phyloP scores from a whole-genome alignment of 2,113 vertebrate species.

The Cranoglanis bouderius region DNA sequence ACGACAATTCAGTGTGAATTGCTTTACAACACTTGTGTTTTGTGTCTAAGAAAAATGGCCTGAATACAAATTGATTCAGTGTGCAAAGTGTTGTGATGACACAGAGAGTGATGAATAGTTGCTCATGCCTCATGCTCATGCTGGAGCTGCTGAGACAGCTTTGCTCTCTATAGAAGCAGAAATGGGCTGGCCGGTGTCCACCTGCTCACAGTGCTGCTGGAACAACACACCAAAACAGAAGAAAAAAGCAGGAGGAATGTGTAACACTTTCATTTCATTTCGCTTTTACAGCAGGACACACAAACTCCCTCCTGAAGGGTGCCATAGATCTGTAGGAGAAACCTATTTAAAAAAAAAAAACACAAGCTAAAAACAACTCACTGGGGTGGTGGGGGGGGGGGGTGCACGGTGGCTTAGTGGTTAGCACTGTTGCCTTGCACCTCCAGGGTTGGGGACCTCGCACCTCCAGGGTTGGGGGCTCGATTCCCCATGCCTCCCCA shows the following conservation, averaged over 20 bases:
- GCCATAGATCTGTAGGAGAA: neutral
- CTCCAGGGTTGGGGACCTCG: too few relatives aligned
- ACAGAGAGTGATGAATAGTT: neutral
- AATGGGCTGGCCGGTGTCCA: conserved; percentile 8
- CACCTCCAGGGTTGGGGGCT: too few relatives aligned
- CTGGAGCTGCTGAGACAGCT: conserved; percentile 16
- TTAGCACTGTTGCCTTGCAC: too few relatives aligned
- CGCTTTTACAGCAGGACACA: neutral
- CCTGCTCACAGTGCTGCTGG: conserved; percentile 16
- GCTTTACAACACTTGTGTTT: neutral
- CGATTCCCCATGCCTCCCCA: too few relatives aligned
- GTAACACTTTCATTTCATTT: neutral
- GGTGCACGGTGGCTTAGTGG: too few relatives aligned
- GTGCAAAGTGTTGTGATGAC: neutral
- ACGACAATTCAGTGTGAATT: neutral
- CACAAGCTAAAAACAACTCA: too few relatives aligned
- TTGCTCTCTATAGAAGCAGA: conserved; percentile 4
- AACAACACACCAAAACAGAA: neutral
- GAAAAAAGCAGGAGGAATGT: neutral
- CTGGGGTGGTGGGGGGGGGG: too few relatives aligned
- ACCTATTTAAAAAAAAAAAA: neutral
- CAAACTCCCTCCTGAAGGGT: neutral
- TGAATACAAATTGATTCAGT: neutral
- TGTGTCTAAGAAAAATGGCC: neutral
- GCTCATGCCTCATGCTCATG: neutral